These are phyloP conservation scores for Cecidostiba fungosa DNA, from an alignment of 2,888 invertebrate genomes.

Conservation along the genomic window DNA sequence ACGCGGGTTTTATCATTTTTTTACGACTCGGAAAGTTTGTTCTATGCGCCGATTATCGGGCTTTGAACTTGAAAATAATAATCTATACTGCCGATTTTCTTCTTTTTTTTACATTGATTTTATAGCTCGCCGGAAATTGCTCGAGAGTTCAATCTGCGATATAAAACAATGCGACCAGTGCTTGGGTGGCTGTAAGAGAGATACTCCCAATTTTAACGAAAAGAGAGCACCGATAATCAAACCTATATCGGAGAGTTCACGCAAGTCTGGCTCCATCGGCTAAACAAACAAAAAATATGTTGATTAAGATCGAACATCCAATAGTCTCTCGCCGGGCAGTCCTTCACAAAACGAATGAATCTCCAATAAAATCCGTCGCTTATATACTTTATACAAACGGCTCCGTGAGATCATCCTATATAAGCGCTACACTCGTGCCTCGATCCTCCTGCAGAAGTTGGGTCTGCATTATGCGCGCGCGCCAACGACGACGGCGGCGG, in stretches of 20 bases:
- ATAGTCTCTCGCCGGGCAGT: background rate
- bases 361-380: background rate
- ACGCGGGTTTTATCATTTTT: background rate
- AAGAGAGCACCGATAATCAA: slow-evolving; percentile 3
- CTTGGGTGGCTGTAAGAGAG: too few species aligned
- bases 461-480: slow-evolving; percentile 57
- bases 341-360: background rate
- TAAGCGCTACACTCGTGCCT: slow-evolving; percentile 34
- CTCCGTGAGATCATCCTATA: background rate
- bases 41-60: too few species aligned
- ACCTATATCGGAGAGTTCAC: slow-evolving; percentile 11
- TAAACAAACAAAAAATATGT: slow-evolving; percentile 36
- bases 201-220: slow-evolving; percentile 21
- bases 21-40: background rate
- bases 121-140: background rate
- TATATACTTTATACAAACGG: background rate
- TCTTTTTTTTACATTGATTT: background rate
- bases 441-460: slow-evolving; percentile 3
- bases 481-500: slow-evolving; percentile 34
- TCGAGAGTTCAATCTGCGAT: background rate
- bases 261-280: background rate
- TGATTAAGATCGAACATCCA: slow-evolving; percentile 47
- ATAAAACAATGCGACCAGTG: too few species aligned
- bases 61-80: background rate
- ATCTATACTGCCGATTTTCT: background rate